Evolutionary conservation across 2,113 vertebrate genomes (phyloP).

Genomic region (Ammodytes dubius): DNA sequence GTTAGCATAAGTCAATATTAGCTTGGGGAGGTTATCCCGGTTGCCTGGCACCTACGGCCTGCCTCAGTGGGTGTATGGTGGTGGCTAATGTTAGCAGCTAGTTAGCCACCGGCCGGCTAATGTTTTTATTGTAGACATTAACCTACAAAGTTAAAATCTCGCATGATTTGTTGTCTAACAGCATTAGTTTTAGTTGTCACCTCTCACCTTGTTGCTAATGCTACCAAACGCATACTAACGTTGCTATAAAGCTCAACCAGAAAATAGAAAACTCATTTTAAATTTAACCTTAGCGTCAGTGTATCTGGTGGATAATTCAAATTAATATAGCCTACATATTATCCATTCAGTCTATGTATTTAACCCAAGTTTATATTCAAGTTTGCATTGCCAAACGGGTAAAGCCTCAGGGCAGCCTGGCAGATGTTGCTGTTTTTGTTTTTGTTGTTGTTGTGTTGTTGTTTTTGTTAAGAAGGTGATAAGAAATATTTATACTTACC

Average conservation of each 20-base stretch:
- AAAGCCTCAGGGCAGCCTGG: too few relatives aligned
- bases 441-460: too few relatives aligned
- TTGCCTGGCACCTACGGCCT: slow-evolving; percentile 67
- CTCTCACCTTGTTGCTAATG: neutral
- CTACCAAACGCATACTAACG: neutral
- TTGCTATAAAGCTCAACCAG: neutral
- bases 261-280: neutral
- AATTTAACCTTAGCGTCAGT: neutral
- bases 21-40: slow-evolving; percentile 21
- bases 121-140: neutral
- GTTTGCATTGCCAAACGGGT: neutral
- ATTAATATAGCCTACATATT: too few relatives aligned
- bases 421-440: too few relatives aligned
- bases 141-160: neutral
- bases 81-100: slow-evolving; percentile 71
- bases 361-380: neutral
- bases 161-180: neutral
- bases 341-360: too few relatives aligned
- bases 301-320: neutral
- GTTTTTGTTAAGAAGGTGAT: neutral
- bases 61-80: neutral
- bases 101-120: slow-evolving; percentile 52
- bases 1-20: neutral
- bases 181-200: neutral
- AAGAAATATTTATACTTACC: neutral